Evolutionary conservation across 2,113 vertebrate genomes (phyloP).

Genomic region (Bos indicus): DNA sequence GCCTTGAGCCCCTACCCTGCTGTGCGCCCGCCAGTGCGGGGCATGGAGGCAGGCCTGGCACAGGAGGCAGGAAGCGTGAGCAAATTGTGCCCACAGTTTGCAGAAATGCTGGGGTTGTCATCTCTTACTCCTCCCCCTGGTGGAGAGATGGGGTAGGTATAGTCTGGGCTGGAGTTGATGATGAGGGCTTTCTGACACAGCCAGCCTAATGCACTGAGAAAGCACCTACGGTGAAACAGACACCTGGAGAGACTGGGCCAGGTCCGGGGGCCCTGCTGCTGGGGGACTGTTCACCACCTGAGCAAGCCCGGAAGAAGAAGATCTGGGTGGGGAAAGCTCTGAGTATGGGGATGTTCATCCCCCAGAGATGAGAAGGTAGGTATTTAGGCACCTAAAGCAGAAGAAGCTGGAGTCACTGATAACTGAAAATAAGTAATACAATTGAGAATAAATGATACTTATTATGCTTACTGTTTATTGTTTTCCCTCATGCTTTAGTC

Average conservation of each 20-base stretch:
- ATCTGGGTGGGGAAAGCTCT: background rate
- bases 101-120: background rate
- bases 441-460: background rate
- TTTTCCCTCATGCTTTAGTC: background rate
- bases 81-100: background rate
- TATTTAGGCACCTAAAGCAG: background rate
- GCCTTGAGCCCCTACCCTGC: background rate
- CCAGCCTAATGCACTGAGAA: background rate
- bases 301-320: background rate
- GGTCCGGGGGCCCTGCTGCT: background rate
- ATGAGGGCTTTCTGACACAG: background rate
- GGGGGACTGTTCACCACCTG: background rate
- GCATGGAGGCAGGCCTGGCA: background rate
- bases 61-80: too few relatives aligned
- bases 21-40: rapidly evolving
- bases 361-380: background rate
- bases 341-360: background rate
- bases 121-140: background rate
- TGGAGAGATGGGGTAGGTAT: background rate
- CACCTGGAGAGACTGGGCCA: background rate
- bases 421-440: background rate
- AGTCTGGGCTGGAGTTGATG: too few relatives aligned
- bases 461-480: background rate
- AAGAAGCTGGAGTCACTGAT: background rate
- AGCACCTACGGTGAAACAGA: background rate